Evolutionary conservation across 2,113 vertebrate genomes (phyloP).

Genomic region (Mobula birostris): DNA sequence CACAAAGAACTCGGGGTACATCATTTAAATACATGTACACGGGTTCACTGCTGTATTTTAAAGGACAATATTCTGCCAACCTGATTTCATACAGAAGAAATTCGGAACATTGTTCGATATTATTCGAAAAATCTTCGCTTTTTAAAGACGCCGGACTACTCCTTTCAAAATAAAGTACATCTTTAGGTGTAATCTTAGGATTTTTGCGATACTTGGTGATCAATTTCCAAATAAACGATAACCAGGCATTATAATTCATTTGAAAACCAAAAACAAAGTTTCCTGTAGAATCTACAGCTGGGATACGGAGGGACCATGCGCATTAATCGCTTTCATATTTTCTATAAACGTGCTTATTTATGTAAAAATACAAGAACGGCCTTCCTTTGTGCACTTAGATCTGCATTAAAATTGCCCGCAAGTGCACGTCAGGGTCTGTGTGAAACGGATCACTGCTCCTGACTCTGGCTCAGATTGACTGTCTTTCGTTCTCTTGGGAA

Average conservation of each 20-base stretch:
- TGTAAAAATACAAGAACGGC: background rate
- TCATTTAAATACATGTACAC: background rate
- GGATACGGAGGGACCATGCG: background rate
- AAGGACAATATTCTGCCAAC: slow-evolving; percentile 45
- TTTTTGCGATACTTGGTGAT: background rate
- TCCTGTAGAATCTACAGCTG: background rate
- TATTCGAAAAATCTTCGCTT: background rate
- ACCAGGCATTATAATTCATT: background rate
- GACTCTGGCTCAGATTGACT: slow-evolving; percentile 65
- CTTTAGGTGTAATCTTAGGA: background rate
- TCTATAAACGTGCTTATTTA: background rate
- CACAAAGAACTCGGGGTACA: background rate
- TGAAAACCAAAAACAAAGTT: background rate
- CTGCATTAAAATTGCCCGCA: slow-evolving; percentile 5
- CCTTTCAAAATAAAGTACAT: background rate
- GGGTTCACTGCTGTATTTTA: background rate
- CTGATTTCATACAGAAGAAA: slow-evolving; percentile 43
- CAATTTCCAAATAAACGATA: background rate
- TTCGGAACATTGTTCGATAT: background rate
- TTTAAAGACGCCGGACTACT: background rate
- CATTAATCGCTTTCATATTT: background rate
- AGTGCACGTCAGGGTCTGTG: slow-evolving; percentile 29
- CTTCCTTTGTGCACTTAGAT: slow-evolving; percentile 40
- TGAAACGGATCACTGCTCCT: slow-evolving; percentile 61
- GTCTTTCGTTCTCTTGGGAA: slow-evolving; percentile 68